phyloP scores from a whole-genome alignment of 2,113 vertebrate species.

The Bos taurus region DNA sequence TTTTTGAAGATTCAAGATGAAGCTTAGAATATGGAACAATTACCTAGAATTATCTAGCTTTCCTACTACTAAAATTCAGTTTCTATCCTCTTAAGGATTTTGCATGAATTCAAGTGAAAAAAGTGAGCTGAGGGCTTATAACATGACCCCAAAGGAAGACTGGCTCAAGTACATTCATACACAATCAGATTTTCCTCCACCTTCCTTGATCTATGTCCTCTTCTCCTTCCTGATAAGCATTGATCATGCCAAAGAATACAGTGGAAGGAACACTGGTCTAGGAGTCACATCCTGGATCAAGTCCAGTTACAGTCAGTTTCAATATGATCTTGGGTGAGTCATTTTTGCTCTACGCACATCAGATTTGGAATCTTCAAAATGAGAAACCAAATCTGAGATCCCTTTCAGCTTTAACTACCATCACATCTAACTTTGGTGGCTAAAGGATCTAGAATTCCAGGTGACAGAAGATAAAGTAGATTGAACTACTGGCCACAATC shows the following conservation, averaged over 20 bases:
- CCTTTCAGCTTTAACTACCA: background rate
- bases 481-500: background rate
- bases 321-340: background rate
- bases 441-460: background rate
- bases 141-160: background rate
- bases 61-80: background rate
- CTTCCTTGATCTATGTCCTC: background rate
- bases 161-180: background rate
- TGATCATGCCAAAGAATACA: background rate
- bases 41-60: conserved; percentile 1
- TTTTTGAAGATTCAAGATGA: conserved; percentile 13
- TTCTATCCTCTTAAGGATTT: background rate
- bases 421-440: background rate
- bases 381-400: background rate
- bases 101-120: conserved; percentile 20
- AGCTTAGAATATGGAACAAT: conserved; percentile 4
- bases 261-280: background rate
- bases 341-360: background rate
- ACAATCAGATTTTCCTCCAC: background rate
- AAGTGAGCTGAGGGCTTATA: background rate
- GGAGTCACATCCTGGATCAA: background rate
- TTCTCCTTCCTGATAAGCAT: background rate
- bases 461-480: background rate
- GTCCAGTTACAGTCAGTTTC: background rate
- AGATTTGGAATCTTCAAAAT: background rate